phyloP scores from a whole-genome alignment of 1,140 invertebrate genomes.

The Xylocopa sonorina region DNA sequence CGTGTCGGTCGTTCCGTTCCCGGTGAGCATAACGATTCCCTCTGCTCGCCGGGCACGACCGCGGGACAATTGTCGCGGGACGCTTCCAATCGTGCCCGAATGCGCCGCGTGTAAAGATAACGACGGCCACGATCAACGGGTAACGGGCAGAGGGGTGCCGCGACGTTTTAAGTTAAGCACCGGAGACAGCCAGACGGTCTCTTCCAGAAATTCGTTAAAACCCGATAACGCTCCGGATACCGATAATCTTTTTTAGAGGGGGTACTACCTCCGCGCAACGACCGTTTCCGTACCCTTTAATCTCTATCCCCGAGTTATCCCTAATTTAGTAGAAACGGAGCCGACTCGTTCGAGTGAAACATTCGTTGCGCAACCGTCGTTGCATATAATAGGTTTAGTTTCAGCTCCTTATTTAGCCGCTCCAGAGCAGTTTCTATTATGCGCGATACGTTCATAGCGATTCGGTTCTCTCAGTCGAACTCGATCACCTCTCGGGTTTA shows the following conservation, averaged over 20 bases:
- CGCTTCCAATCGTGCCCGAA: background rate
- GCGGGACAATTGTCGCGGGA: conserved; percentile 50
- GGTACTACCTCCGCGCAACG: too few relatives aligned
- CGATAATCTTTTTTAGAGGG: conserved; percentile 28
- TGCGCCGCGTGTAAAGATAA: conserved; percentile 33
- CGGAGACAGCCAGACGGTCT: conserved; percentile 9
- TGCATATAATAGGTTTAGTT: conserved; percentile 35
- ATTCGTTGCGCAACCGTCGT: background rate
- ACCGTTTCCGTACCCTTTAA: too few relatives aligned
- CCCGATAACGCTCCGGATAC: conserved; percentile 24
- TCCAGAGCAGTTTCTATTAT: too few relatives aligned
- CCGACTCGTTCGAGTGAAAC: too few relatives aligned
- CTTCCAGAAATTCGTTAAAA: conserved; percentile 44
- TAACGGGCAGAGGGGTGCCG: background rate
- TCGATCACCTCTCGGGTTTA: too few relatives aligned
- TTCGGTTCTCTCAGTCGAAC: too few relatives aligned
- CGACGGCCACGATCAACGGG: conserved; percentile 10
- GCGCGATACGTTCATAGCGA: too few relatives aligned
- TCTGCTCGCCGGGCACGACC: background rate
- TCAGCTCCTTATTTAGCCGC: too few relatives aligned
- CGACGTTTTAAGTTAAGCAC: conserved; percentile 16
- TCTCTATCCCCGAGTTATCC: too few relatives aligned
- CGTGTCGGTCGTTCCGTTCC: conserved; percentile 24
- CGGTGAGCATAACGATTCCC: background rate
- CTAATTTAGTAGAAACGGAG: too few relatives aligned